A percentile compares a stretch with the other conserved stretches of the same genome.
Conservation (phyloP, 1,140 invertebrate genomes). For the Acromyrmex charruanus region DNA sequence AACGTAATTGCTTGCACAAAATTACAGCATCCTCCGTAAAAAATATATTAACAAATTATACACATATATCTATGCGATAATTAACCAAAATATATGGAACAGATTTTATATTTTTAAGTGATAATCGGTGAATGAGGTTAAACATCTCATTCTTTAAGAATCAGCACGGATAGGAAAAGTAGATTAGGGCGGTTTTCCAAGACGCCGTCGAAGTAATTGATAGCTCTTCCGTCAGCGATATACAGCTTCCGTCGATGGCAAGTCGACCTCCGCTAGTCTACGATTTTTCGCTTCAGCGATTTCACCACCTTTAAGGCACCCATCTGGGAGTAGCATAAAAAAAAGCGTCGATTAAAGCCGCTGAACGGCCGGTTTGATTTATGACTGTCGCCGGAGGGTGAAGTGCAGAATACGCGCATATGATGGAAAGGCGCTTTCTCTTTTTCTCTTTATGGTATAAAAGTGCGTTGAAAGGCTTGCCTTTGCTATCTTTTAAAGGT, state of each 20-base stretch:
- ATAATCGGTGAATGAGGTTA: background rate
- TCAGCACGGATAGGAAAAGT: constrained; percentile 18
- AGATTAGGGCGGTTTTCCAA: constrained; percentile 42
- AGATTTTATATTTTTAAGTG: background rate
- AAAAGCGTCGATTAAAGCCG: constrained; percentile 51
- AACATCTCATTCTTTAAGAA: constrained; percentile 1
- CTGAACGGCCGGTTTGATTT: constrained; percentile 27
- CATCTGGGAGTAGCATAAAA: constrained; percentile 26
- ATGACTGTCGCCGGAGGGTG: constrained; percentile 38
- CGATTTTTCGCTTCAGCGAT: constrained; percentile 58
- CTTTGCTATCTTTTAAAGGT: background rate
- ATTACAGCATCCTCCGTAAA: background rate
- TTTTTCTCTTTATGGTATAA: background rate
- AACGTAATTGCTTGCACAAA: background rate
- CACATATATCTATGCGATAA: background rate
- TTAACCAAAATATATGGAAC: background rate
- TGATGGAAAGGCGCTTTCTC: constrained; percentile 19
- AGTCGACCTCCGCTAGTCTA: constrained; percentile 36
- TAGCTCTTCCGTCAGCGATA: constrained; percentile 45
- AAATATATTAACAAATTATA: background rate
- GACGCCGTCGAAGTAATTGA: constrained; percentile 38
- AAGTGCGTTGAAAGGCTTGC: constrained; percentile 11
- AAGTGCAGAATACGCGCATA: constrained; percentile 14
- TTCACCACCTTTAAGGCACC: constrained; percentile 40
- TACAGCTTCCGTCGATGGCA: constrained; percentile 10